Conservation (phyloP, 2,113 vertebrate species). For the Aspidoscelis tigris region DNA sequence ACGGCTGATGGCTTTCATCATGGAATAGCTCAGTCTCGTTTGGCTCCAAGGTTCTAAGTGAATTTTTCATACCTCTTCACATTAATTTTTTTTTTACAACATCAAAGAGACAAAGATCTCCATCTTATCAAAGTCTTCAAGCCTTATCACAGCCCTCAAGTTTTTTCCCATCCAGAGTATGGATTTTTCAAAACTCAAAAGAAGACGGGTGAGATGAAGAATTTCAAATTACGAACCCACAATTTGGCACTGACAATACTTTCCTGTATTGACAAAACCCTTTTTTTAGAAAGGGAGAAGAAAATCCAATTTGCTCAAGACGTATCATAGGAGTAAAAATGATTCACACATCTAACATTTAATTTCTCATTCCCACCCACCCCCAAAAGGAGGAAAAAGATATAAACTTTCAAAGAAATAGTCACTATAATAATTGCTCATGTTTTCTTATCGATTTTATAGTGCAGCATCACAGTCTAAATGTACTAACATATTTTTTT, state of each 20-base stretch:
- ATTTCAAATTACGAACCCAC: neutral
- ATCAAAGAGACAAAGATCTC: conserved; percentile 6
- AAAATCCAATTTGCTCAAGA: conserved; percentile 28
- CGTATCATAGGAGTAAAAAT: conserved; percentile 30
- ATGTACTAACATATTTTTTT: conserved; percentile 4
- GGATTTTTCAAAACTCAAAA: conserved; percentile 11
- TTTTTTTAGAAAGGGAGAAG: neutral
- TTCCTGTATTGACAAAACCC: conserved; percentile 5
- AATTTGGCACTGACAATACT: neutral
- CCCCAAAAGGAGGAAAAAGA: conserved; percentile 17
- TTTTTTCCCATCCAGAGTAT: neutral
- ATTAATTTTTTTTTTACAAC: neutral
- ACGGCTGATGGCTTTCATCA: neutral
- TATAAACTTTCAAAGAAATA: conserved; percentile 25
- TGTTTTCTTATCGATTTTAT: conserved; percentile 23
- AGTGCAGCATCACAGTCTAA: neutral
- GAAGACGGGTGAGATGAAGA: neutral
- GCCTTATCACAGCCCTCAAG: neutral
- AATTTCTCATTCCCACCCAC: conserved; percentile 38
- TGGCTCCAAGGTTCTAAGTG: neutral
- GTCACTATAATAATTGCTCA: conserved; percentile 14
- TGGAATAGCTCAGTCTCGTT: neutral
- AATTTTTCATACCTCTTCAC: neutral
- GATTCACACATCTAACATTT: conserved; percentile 32
- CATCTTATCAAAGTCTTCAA: neutral